These are phyloP conservation scores for Cisticola juncidis DNA, from an alignment of 2,113 vertebrate genomes.

Conservation along the genomic window DNA sequence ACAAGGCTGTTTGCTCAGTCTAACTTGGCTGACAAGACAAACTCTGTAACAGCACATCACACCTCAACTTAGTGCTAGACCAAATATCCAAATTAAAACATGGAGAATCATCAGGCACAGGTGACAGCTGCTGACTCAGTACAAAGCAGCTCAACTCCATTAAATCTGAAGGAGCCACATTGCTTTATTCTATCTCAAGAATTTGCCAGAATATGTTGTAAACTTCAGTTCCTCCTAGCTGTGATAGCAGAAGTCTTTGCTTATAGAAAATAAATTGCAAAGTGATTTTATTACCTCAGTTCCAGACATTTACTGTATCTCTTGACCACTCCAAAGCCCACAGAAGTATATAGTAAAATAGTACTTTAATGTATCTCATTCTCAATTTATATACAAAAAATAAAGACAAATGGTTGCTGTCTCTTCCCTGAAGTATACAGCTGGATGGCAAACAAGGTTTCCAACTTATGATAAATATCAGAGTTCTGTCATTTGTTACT, in stretches of 20 bases:
- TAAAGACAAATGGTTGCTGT: slow-evolving; percentile 7
- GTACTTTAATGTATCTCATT: background rate
- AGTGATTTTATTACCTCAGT: background rate
- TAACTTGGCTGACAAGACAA: background rate
- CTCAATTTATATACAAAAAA: slow-evolving; percentile 9
- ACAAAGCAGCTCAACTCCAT: background rate
- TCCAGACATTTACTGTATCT: background rate
- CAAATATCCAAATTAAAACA: background rate
- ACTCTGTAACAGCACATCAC: background rate
- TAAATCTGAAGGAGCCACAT: background rate
- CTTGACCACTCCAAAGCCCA: background rate
- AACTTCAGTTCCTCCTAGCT: background rate
- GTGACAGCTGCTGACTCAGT: background rate
- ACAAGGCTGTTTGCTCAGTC: background rate
- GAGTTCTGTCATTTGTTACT: background rate
- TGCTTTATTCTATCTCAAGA: background rate
- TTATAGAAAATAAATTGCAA: background rate
- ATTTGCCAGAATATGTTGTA: background rate
- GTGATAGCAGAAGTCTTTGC: background rate
- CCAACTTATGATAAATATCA: slow-evolving; percentile 29
- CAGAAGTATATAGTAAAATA: background rate
- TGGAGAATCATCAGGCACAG: background rate
- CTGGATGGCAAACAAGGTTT: slow-evolving; percentile 9
- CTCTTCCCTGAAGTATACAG: background rate
- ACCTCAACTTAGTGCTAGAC: background rate